Evolutionary conservation across 2,888 invertebrate genomes (phyloP), one percentile per base, ranked within the genome.

Genomic region (Dendrolimus houi): DNA sequence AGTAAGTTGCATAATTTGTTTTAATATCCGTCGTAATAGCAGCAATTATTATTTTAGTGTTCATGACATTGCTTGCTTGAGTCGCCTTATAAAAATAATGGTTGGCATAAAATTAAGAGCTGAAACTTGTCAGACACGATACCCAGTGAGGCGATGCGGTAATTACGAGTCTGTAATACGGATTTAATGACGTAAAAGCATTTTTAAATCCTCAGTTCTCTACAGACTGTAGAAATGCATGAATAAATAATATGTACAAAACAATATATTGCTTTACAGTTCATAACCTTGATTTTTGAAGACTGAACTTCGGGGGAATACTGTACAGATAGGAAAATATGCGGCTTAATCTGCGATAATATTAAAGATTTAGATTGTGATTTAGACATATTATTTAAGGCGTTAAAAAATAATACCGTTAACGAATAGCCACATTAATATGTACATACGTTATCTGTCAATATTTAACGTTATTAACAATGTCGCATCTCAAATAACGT

Each of bases 141-240:
- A 60, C 64, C 64, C 63, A 66, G 66, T 57, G 64, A 71, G 71
- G 72, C 67, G 69, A 69, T 63, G 65, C 61, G 64, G 63, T 67
- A 69, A 72, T 79, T 75, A 77, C 66, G 69, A 68, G 65, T 62
- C 60, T 58, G 67, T 76, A 70, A 70, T 77, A 74, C 65, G 66
- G 12, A 64, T 62, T 68, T 79, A 77, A 80, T 77, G 76, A 73
- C 70, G 70, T 75, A 72, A 79, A 78, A 75, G 67, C 71, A 71
- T 77, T 77, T 68, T 74, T 70, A 66, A 71, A 66, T 70, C 64
- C 65, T 58, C 68, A 61, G 60, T 62, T 62, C 60, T 60, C 54
- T 54, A 56, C 62, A 59, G 60, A 58, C 59, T 60, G 61, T 61
- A 63, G 61, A 64, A 65, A 64, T 61, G 57, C 62, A 55, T 54